These are phyloP conservation scores for Baccha elongata DNA, from an alignment of 2,888 invertebrate species.

Conservation along the genomic window DNA sequence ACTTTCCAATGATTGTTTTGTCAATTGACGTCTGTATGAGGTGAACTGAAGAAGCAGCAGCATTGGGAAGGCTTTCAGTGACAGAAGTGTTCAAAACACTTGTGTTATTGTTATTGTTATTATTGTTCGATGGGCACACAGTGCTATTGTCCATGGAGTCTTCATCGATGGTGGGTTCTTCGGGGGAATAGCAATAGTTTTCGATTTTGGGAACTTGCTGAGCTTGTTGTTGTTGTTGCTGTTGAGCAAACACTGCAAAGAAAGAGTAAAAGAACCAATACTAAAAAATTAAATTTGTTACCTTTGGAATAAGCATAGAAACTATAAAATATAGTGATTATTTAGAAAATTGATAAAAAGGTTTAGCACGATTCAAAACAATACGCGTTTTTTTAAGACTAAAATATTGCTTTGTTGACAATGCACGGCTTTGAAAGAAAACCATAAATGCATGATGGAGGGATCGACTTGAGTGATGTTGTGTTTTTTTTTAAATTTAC, in stretches of 20 bases:
- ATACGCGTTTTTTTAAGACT: too few species aligned
- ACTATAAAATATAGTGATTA: too few species aligned
- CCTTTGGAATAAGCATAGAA: too few species aligned
- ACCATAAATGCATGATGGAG: too few species aligned
- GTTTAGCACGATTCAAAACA: too few species aligned
- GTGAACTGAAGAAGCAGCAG: slow-evolving; percentile 82
- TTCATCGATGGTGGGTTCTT: slow-evolving; percentile 78
- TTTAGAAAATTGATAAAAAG: too few species aligned
- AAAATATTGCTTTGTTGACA: too few species aligned
- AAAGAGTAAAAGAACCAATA: too few species aligned
- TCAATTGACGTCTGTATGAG: slow-evolving; percentile 86
- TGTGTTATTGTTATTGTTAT: slow-evolving; percentile 71
- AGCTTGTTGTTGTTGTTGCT: slow-evolving; percentile 61
- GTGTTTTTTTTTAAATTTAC: too few species aligned
- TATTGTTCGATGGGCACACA: slow-evolving; percentile 77
- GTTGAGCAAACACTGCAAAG: slow-evolving; percentile 77
- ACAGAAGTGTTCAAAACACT: slow-evolving; percentile 77
- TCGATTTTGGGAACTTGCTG: slow-evolving; percentile 74
- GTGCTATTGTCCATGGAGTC: slow-evolving; percentile 81
- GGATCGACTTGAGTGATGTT: too few species aligned
- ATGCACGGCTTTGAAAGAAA: too few species aligned
- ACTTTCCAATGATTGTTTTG: slow-evolving; percentile 87
- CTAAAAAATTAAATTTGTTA: too few species aligned
- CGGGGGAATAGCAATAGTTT: slow-evolving; percentile 78
- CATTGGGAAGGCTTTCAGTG: slow-evolving; percentile 75